Evolutionary conservation across 2,113 vertebrate genomes (phyloP), one percentile per base, ranked within the genome.

Genomic region (Spea multiplicata): DNA sequence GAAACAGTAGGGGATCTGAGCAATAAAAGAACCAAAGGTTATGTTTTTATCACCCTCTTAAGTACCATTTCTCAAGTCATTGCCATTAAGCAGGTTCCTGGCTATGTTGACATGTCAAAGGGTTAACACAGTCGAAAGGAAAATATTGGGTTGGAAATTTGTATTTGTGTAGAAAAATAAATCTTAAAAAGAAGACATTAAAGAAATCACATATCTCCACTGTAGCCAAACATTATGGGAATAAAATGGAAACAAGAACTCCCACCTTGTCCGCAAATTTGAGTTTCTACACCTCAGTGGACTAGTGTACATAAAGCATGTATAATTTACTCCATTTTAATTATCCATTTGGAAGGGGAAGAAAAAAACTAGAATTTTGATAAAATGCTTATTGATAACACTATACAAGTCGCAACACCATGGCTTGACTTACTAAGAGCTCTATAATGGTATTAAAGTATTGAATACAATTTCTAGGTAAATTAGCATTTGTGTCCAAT

Each of bases 21-120:
- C 69, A 66, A 17, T 81, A 75, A 84, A 47, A 77, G 83, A 81
- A 78, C 46, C 80, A 82, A 78, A 76, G 77, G 57, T 67, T 62
- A 75, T 68, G 84, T 81, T 55, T 73, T 48, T 74, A 78, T 53
- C 67, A 66, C 64, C 62, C 77, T 68, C 49, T 71, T 50, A 53
- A 53, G 69, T 48, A 53, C 8, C 49, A 64, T 17, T 13, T 59
- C 14, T 59, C 55, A 59, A 59, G 55, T 59, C 14, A 53, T 10
- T 10, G 50, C 10, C 10, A 59, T 59, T 59, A 59, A 59, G 9
- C 55, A 59, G 9, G 55, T 59, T 59, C 55, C 9, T 59, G 55
- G 14, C 55, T 59, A 9, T 13, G 10, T 12, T 59, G 55, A 59
- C 55, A 59, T 13, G 55, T 59, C 55, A 59, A 4, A 13, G 55